Evolutionary conservation across 1,140 invertebrate species (phyloP), one percentile per base, ranked within the genome.

Genomic region (Bombus vancouverensis): DNA sequence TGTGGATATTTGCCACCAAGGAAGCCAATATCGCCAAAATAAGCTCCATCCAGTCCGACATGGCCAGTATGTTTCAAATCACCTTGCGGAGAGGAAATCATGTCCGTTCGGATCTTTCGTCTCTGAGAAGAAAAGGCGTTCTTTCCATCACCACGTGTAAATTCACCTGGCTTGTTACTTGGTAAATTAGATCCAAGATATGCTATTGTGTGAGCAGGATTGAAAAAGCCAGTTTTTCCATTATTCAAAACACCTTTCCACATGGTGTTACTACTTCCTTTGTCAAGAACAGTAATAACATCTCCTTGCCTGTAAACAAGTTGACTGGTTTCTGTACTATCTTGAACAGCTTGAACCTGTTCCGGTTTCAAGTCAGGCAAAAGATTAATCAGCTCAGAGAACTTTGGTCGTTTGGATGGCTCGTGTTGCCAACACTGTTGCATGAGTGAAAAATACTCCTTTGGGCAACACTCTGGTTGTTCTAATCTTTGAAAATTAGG

Each of bases 61-160:
- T 99, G 99, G 2, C 95, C 98, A 0, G 98, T 99, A 93, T 99
- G 99, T 92, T 99, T 98, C 0, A 99, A 96, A 95, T 99, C 99
- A 59, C 98, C 99, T 94, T 99, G 98, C 1, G 99, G 99, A 53
- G 97, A 97, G 22, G 98, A 99, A 89, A 99, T 99, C 98, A 99
- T 99, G 92, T 99, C 98, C 0, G 97, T 97, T 75, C 97, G 96
- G 80, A 99, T 96, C 88, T 97, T 97, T 70, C 97, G 95, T 84
- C 97, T 94, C 81, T 96, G 95, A 4, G 96, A 97, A 0, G 96
- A 96, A 89, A 96, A 96, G 0, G 93, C 93, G 57, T 95, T 95
- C 88, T 94, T 95, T 91, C 96, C 96, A 85, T 95, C 94, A 86
- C 95, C 96, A 65, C 96, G 92, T n/a, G 94, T 95, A 84, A 96